These are phyloP conservation scores for Hoplias malabaricus DNA, from an alignment of 2,113 vertebrate genomes.

Conservation along the genomic window DNA sequence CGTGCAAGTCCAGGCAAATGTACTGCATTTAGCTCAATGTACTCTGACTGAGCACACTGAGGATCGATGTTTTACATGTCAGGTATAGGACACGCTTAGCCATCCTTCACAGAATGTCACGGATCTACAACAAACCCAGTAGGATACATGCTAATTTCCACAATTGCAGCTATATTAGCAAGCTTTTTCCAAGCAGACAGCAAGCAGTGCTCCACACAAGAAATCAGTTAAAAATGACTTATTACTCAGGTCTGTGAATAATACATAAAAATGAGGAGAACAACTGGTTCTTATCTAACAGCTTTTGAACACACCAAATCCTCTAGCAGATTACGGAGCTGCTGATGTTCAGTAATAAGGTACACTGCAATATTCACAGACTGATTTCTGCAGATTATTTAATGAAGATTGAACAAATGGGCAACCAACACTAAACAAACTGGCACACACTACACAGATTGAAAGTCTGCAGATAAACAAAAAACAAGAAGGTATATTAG, in stretches of 20 bases:
- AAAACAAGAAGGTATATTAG: too few species aligned
- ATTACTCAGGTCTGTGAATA: slow-evolving; percentile 24
- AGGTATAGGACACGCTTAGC: not conserved
- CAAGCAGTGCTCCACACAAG: not conserved
- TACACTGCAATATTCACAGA: too few species aligned
- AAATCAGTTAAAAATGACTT: slow-evolving; percentile 45
- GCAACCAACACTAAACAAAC: too few species aligned
- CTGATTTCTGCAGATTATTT: too few species aligned
- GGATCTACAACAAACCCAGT: slow-evolving; percentile 1
- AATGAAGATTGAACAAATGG: too few species aligned
- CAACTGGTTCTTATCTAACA: not conserved
- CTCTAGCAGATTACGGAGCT: not conserved
- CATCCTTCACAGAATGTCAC: slow-evolving; percentile 17
- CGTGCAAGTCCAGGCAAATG: not conserved
- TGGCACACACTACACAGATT: too few species aligned
- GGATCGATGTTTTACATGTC: not conserved
- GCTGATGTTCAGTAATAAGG: too few species aligned
- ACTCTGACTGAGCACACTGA: slow-evolving; percentile 3
- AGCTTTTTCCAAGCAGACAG: slow-evolving; percentile 8
- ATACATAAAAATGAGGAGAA: slow-evolving; percentile 10
- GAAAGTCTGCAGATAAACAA: too few species aligned
- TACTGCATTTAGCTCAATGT: not conserved
- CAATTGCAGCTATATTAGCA: not conserved
- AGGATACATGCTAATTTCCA: slow-evolving; percentile 26
- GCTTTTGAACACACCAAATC: not conserved